Percentiles rank a stretch among this genome's conserved stretches.
phyloP scores from a whole-genome alignment of 1,140 invertebrate genomes.

The Apis florea region DNA sequence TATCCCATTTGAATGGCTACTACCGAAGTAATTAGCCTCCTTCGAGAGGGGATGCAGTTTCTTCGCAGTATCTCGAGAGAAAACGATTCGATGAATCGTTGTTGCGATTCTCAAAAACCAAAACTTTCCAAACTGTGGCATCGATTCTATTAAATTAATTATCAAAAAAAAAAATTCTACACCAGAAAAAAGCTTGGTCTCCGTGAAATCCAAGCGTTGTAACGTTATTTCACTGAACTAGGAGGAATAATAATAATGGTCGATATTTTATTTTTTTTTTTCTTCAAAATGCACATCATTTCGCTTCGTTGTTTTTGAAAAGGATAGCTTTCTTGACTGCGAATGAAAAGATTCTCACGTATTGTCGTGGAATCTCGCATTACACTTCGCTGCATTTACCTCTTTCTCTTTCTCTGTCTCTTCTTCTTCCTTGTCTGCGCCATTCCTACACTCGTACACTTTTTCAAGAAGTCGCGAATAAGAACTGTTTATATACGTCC shows the following conservation, averaged over 20 bases:
- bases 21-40: constrained; percentile 17
- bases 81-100: neutral
- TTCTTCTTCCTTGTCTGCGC: neutral
- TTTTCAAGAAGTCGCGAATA: constrained; percentile 9
- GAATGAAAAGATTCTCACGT: constrained; percentile 30
- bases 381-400: constrained; percentile 28
- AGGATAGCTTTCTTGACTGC: constrained; percentile 18
- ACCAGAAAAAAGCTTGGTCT: too few relatives aligned
- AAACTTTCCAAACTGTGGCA: too few relatives aligned
- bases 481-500: neutral
- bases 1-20: neutral
- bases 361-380: constrained; percentile 46
- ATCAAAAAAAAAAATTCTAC: too few relatives aligned
- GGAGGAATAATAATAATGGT: constrained; percentile 7
- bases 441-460: neutral
- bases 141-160: too few relatives aligned
- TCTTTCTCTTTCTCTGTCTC: neutral
- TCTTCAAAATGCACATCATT: constrained; percentile 2
- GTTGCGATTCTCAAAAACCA: too few relatives aligned
- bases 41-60: neutral
- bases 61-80: neutral
- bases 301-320: constrained; percentile 31
- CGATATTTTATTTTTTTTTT: neutral
- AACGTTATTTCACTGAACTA: neutral
- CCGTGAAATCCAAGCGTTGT: too few relatives aligned